Percentiles rank a stretch among this genome's conserved stretches.
These are phyloP conservation scores for Tachina grossa DNA, from an alignment of 2,888 invertebrate species.

Conservation along the genomic window DNA sequence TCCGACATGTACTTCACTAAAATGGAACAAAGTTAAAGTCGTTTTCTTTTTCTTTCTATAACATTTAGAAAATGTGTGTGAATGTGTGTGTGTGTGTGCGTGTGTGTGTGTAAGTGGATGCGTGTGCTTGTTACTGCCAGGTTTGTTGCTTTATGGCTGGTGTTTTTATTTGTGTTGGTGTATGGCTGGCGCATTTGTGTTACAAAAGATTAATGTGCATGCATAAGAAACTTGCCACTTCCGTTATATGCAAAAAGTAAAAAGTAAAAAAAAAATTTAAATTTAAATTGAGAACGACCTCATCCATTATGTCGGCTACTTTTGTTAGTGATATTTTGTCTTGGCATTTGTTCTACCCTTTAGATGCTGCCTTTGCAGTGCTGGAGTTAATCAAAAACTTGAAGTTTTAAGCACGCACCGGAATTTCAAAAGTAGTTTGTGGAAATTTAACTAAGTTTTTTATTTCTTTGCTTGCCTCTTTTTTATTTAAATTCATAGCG, in stretches of 20 bases:
- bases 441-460: constrained; percentile 40
- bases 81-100: neutral
- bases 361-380: constrained; percentile 15
- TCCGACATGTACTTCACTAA: constrained; percentile 34
- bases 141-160: constrained; percentile 13
- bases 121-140: neutral
- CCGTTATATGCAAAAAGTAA: constrained; percentile 44
- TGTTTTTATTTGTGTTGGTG: constrained; percentile 23
- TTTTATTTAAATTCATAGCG: neutral
- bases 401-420: constrained; percentile 64
- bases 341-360: constrained; percentile 16
- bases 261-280: neutral
- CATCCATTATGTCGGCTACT: constrained; percentile 55
- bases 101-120: neutral
- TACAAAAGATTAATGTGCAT: constrained; percentile 65
- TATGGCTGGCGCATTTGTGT: constrained; percentile 26
- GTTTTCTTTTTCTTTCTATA: neutral
- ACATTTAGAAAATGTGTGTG: neutral
- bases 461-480: neutral
- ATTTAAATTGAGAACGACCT: constrained; percentile 48
- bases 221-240: constrained; percentile 64
- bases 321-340: constrained; percentile 47
- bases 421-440: constrained; percentile 61
- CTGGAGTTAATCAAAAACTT: constrained; percentile 64
- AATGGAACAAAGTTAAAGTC: constrained; percentile 11